phyloP scores from a whole-genome alignment of 1,140 invertebrate species.

The Polypedilum vanderplanki region DNA sequence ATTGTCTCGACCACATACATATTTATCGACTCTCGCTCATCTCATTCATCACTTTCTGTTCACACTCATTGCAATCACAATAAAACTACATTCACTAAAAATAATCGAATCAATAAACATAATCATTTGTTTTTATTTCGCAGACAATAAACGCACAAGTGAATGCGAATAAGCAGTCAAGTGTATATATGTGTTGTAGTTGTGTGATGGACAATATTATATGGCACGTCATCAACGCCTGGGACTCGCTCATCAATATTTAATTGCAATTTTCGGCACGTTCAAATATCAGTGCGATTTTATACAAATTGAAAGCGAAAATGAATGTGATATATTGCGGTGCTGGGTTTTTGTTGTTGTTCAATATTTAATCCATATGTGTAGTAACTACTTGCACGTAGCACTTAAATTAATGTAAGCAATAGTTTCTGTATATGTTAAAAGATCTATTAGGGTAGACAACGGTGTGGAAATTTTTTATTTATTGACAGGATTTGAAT shows the following conservation, averaged over 20 bases:
- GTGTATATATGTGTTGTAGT: no score
- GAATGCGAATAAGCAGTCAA: no score
- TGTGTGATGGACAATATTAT: no score
- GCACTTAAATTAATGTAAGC: background rate
- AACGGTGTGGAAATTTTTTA: background rate
- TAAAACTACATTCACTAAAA: conserved; percentile 16
- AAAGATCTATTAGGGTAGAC: background rate
- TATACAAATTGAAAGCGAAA: conserved; percentile 19
- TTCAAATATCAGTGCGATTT: conserved; percentile 19
- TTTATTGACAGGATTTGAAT: no score
- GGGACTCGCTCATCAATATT: background rate
- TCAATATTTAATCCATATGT: background rate
- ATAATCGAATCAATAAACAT: conserved; percentile 14
- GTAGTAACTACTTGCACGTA: background rate
- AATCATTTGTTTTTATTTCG: conserved; percentile 7
- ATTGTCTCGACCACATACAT: background rate
- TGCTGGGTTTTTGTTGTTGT: background rate
- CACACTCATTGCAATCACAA: background rate
- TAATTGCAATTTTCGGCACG: conserved; percentile 12
- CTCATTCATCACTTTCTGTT: background rate
- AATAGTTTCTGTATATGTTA: background rate
- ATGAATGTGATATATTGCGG: conserved; percentile 1
- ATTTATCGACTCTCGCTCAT: background rate
- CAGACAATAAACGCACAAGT: background rate
- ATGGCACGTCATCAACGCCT: no score